Base-by-base conservation (phyloP, 2,888 invertebrate genomes). In the Sinodicranocentrus sp. region DNA sequence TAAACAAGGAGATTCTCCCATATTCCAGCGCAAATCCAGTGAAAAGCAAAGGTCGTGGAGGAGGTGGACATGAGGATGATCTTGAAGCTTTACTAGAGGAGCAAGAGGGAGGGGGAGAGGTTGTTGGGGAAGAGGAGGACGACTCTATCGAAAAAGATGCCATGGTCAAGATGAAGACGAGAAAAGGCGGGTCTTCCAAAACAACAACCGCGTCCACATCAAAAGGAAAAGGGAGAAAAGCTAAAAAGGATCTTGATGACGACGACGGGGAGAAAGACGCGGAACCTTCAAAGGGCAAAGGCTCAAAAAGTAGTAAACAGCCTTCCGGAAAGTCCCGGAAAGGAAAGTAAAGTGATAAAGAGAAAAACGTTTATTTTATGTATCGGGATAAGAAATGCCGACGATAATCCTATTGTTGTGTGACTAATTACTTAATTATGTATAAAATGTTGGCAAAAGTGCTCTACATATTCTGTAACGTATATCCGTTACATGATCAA, bases 1-100 rank as follows among this genome's bases (percentile, higher is more conserved):
- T 97, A 90, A 99, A 99, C 91, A 98, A 98, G 90, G 94, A 94
- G 86, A 93, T 94, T 0, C 92, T 95, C 76, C 93, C 95, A 75
- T 96, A 97, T 0, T 98, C 97, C 91, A 94, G 96, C 10, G 89
- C 94, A 10, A 91, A 92, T 57, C 91, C 93, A 3, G 91, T 92
- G 0, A 90, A 93, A 3, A 94, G 94, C 88, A 94, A 94, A 88
- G 94, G 94, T 77, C 87, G 87, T 73, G 93, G 94, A 78, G 87
- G 87, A 73, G 93, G 92, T 59, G 91, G 91, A 0, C 90, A 89
- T 23, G 91, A 90, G 6, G 91, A 91, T 89, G 84, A 89, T n/a
- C 90, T 89, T 1, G 90, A 90, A 5, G 90, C 91, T 1, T 91
- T 90, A 0, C 90, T 90, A 19, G 92, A 91, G 25, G 87, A 85